These are phyloP conservation scores for Pocillopora grandis DNA, from an alignment of 92 coral and sea anemone genomes.

Conservation along the genomic window DNA sequence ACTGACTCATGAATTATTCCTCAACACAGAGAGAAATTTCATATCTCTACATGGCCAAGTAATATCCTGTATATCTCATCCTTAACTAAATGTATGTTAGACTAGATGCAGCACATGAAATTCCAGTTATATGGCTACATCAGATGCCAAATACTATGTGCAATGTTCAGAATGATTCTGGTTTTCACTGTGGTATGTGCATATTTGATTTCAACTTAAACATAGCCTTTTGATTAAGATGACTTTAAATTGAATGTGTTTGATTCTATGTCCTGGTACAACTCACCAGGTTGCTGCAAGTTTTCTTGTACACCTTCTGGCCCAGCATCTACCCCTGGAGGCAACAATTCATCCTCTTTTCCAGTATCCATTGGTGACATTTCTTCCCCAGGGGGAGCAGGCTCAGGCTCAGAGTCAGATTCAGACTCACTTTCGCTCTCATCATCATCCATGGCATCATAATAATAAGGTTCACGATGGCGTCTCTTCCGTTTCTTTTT, in stretches of 20 bases:
- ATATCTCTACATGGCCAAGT: too few species aligned
- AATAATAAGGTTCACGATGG: conserved; percentile 90
- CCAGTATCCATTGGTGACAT: conserved; percentile 78
- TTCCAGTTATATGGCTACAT: too few species aligned
- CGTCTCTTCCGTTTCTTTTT: conserved; percentile 86
- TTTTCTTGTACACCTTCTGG: conserved; percentile 53
- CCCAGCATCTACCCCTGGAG: conserved; percentile 92
- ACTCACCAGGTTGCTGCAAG: conserved; percentile 65
- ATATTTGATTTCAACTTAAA: background rate
- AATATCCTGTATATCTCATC: too few species aligned
- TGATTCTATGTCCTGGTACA: background rate
- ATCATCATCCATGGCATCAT: conserved; percentile 87
- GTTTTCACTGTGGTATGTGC: too few species aligned
- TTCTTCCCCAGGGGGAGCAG: conserved; percentile 98
- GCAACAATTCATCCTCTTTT: conserved; percentile 77
- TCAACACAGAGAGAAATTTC: too few species aligned
- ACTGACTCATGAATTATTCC: too few species aligned
- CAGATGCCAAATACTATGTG: too few species aligned
- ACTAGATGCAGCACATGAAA: too few species aligned
- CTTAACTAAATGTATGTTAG: too few species aligned
- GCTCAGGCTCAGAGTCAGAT: conserved; percentile 93
- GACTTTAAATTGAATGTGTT: too few species aligned
- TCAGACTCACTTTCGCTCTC: conserved; percentile 97
- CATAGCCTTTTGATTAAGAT: background rate
- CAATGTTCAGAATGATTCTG: too few species aligned